Percentiles rank a stretch among this genome's conserved stretches.
Conservation (phyloP, 2,113 vertebrate species). For the Enhydra lutris region DNA sequence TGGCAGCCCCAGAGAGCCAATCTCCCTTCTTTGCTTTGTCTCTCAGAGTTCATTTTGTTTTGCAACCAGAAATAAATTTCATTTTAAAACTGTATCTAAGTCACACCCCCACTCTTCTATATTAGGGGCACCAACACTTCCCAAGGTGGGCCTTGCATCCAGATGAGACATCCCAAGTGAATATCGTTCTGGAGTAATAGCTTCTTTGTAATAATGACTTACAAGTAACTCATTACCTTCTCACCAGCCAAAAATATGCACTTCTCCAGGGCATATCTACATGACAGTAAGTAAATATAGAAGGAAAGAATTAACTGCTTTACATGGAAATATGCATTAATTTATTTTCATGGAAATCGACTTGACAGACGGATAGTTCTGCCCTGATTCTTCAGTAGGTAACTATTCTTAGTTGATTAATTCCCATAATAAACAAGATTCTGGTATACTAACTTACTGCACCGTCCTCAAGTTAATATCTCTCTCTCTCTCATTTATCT, state of each 20-base stretch:
- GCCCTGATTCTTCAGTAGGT: not conserved
- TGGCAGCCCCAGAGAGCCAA: not conserved
- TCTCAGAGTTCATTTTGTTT: not conserved
- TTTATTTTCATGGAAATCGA: constrained; percentile 18
- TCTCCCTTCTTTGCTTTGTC: not conserved
- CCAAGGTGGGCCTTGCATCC: not conserved
- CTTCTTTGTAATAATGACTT: constrained; percentile 29
- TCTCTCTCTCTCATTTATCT: not conserved
- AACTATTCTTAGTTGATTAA: constrained; percentile 17
- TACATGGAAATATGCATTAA: not conserved
- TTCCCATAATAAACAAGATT: constrained; percentile 32
- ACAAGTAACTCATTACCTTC: not conserved
- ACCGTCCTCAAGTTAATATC: not conserved
- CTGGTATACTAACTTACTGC: not conserved
- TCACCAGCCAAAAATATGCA: constrained; percentile 26
- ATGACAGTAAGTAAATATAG: constrained; percentile 18
- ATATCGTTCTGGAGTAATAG: not conserved
- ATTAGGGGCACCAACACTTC: not conserved
- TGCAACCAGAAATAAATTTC: not conserved
- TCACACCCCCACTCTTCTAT: not conserved
- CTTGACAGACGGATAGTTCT: constrained; percentile 2
- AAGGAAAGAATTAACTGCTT: not conserved
- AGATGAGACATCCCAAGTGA: not conserved
- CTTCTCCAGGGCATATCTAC: constrained; percentile 14
- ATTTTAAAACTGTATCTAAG: not conserved